Conservation (phyloP, 2,888 invertebrate species). For the Empis livida region DNA sequence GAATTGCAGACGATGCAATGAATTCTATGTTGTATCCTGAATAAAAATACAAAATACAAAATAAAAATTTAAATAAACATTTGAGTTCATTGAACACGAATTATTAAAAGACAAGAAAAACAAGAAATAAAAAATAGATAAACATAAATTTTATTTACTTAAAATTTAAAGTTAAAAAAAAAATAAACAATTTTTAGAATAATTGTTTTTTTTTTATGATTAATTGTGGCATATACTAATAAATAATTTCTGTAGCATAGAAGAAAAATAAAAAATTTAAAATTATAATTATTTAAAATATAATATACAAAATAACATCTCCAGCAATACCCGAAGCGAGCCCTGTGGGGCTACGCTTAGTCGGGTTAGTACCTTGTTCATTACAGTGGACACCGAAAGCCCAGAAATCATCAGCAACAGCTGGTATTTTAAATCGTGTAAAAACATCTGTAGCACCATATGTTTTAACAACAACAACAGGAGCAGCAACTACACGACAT, state of each 20-base stretch:
- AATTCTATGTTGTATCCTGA: too few relatives aligned
- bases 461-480: conserved; percentile 9
- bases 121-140: too few relatives aligned
- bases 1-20: too few relatives aligned
- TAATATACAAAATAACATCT: conserved; percentile 23
- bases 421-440: conserved; percentile 12
- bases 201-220: too few relatives aligned
- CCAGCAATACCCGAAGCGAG: conserved; percentile 23
- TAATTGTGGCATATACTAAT: background rate
- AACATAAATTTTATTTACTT: too few relatives aligned
- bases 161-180: too few relatives aligned
- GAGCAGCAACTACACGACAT: conserved; percentile 5
- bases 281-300: background rate
- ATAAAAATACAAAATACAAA: too few relatives aligned
- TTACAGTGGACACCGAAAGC: conserved; percentile 24
- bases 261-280: background rate
- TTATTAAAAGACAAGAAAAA: too few relatives aligned
- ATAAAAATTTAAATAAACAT: too few relatives aligned
- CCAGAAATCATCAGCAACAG: conserved; percentile 18
- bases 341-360: conserved; percentile 28
- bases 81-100: too few relatives aligned
- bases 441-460: conserved; percentile 25
- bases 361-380: conserved; percentile 31
- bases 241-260: background rate
- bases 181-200: too few relatives aligned